Evolutionary conservation across 2,888 invertebrate species (phyloP), one percentile per base, ranked within the genome.

Genomic region (Sarcophaga subvicina): DNA sequence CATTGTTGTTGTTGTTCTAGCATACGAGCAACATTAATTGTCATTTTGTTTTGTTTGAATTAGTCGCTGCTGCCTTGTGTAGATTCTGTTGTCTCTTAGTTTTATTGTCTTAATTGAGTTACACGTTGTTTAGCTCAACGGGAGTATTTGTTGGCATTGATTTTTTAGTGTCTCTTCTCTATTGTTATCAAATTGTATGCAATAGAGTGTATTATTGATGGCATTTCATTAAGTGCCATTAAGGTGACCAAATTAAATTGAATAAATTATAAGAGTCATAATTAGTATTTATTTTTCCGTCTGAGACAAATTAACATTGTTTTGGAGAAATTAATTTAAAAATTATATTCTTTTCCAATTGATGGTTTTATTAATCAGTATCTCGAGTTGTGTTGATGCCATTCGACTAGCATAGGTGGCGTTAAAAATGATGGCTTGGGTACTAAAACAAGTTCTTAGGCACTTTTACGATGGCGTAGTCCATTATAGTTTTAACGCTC

Each of bases 101-200:
- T 14, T 69, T 79, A 59, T 69, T 83, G 45, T 54, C 75, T 71
- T 75, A 78, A 83, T 83, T 79, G 83, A 83, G 78, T 78, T 73
- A 25, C 47, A 8, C 73, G 67, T 27, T 37, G 17, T 11, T 73
- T 63, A 49, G 73, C 62, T 73, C 63, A 73, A 60, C 12, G 66
- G n/a, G 25, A 63, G 27, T 27, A 10, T 64, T 82, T 83, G 49
- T 78, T 11, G 67, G 71, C 67, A 69, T n/a, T 49, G 47, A 67
- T 77, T 66, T 60, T 2, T 37, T 37, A 6, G 37, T 8, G 37
- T 37, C 37, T 37, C 37, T 37, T 37, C 37, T 64, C 11, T 17
- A 60, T 45, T 11, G 71, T 54, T 66, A 45, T 73, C 67, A 37
- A 67, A 25, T 67, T 67, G 73, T 67, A 73, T 67, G 80, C 59